Evolutionary conservation across 2,113 vertebrate species (phyloP).

Genomic region (Odontesthes bonariensis): DNA sequence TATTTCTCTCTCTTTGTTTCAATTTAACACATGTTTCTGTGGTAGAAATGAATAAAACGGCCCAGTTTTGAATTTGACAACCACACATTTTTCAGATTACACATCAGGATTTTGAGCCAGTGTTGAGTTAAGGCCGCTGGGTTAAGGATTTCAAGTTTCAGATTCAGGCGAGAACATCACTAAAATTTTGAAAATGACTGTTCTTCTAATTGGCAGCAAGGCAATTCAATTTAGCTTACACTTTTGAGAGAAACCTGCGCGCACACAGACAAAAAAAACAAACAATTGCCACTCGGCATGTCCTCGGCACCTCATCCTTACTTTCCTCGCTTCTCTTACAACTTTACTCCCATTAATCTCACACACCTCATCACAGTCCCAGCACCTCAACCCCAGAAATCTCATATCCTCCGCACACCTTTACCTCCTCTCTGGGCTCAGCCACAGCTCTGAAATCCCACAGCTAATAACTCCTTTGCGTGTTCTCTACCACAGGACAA

Average conservation of each 20-base stretch:
- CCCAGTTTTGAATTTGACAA: constrained; percentile 8
- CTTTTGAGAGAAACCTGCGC: not conserved
- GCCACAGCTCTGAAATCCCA: constrained; percentile 46
- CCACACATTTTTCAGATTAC: constrained; percentile 25
- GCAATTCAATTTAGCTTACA: not conserved
- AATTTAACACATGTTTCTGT: constrained; percentile 4
- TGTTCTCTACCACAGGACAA: constrained; percentile 14
- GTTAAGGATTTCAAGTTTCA: constrained; percentile 31
- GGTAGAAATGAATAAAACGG: constrained; percentile 32
- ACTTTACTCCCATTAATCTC: constrained; percentile 67
- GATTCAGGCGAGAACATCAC: constrained; percentile 28
- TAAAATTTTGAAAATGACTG: not conserved
- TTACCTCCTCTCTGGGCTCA: constrained; percentile 65
- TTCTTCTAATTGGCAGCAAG: constrained; percentile 10
- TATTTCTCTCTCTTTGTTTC: constrained; percentile 19
- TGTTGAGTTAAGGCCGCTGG: not conserved
- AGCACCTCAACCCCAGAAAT: constrained; percentile 68
- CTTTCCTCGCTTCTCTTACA: constrained; percentile 44
- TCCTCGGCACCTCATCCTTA: constrained; percentile 59
- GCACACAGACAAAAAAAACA: constrained; percentile 27
- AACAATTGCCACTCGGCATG: constrained; percentile 33
- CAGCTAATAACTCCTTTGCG: constrained; percentile 58
- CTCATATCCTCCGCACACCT: constrained; percentile 78
- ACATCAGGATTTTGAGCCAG: constrained; percentile 2
- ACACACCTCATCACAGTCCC: constrained; percentile 75